Conservation (phyloP, 2,113 vertebrate genomes). For the Panurus biarmicus region DNA sequence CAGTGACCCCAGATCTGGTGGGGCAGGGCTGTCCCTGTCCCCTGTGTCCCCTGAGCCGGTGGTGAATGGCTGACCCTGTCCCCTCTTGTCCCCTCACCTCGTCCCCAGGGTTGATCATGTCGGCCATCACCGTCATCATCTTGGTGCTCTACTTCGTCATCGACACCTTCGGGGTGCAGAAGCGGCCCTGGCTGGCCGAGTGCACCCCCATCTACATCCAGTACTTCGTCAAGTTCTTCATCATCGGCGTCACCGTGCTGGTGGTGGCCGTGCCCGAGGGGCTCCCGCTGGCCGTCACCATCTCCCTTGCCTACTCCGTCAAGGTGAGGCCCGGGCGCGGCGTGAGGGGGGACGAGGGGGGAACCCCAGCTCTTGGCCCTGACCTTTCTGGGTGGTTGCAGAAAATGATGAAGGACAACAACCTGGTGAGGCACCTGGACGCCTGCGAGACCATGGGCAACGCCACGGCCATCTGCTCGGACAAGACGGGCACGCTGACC, state of each 20-base stretch:
- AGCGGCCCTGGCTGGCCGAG: constrained; percentile 78
- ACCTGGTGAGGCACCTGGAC: constrained; percentile 92
- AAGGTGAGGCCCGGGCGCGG: constrained; percentile 72
- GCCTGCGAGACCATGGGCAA: constrained; percentile 99
- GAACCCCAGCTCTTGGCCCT: background rate
- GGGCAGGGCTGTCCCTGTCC: too few species aligned
- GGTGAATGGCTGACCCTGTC: background rate
- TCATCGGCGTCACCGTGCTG: constrained; percentile 93
- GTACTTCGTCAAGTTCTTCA: constrained; percentile 99
- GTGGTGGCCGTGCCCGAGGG: constrained; percentile 97
- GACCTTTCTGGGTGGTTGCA: background rate
- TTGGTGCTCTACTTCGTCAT: constrained; percentile 93
- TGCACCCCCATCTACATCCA: constrained; percentile 96
- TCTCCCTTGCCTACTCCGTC: constrained; percentile 94
- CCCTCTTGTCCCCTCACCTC: background rate
- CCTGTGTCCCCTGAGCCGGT: background rate
- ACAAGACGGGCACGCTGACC: constrained; percentile 95
- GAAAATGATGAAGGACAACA: constrained; percentile 99
- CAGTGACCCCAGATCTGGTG: background rate
- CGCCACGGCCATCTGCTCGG: constrained; percentile 94
- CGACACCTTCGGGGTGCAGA: constrained; percentile 83
- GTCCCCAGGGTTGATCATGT: constrained; percentile 89
- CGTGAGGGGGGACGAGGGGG: fast-evolving
- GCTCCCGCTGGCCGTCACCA: constrained; percentile 91
- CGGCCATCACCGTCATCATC: constrained; percentile 89